These are phyloP conservation scores for Entosphenus tridentatus DNA, from an alignment of 2,113 vertebrate genomes.

Conservation along the genomic window DNA sequence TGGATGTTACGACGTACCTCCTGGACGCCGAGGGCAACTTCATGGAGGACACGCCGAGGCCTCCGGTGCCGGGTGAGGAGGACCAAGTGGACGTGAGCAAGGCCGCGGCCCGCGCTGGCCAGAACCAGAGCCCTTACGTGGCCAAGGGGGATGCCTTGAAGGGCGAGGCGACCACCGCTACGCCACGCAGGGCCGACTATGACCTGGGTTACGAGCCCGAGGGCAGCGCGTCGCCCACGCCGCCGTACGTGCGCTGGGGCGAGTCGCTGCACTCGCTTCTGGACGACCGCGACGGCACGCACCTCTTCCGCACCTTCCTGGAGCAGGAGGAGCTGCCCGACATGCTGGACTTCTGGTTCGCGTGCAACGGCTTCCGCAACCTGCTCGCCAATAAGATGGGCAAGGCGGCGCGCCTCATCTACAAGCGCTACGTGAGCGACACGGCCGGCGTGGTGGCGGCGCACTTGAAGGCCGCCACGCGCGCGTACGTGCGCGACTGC, in stretches of 20 bases:
- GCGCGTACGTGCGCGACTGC: conserved; percentile 86
- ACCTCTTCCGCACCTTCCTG: conserved; percentile 72
- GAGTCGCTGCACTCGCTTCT: conserved; percentile 80
- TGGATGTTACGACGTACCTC: conserved; percentile 21
- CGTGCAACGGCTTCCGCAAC: conserved; percentile 83
- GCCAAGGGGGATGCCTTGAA: conserved; percentile 40
- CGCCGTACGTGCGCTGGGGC: conserved; percentile 83
- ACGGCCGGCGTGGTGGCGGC: conserved; percentile 61
- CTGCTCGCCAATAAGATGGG: conserved; percentile 62
- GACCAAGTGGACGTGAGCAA: conserved; percentile 38
- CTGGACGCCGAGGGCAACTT: conserved; percentile 68
- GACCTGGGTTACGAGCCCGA: conserved; percentile 91
- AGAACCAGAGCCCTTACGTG: conserved; percentile 31
- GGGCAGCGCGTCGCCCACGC: conserved; percentile 83
- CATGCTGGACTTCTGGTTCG: conserved; percentile 94
- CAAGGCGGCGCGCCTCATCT: conserved; percentile 77
- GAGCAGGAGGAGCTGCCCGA: conserved; percentile 70
- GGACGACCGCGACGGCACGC: conserved; percentile 86
- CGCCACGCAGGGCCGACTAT: conserved; percentile 61
- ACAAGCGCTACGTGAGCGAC: conserved; percentile 80
- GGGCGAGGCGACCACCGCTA: conserved; percentile 54
- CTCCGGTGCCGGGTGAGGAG: conserved; percentile 86
- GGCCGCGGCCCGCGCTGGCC: conserved; percentile 24
- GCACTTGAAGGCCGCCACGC: conserved; percentile 77
- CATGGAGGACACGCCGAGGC: conserved; percentile 86